Conservation (phyloP, 2,888 invertebrate species). For the Tipula unca region DNA sequence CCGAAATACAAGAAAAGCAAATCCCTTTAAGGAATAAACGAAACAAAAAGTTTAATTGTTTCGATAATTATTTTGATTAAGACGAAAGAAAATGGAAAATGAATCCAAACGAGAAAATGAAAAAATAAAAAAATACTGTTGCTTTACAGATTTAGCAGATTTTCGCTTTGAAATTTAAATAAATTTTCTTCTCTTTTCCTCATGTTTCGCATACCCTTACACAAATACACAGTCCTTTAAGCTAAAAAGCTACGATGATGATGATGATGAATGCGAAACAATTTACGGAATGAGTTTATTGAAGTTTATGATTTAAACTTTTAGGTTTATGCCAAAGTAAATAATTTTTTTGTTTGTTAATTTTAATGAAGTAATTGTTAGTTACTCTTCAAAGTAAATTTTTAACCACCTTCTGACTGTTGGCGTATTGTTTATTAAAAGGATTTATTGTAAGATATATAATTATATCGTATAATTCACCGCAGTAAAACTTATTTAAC, state of each 20-base stretch:
- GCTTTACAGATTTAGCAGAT: not conserved
- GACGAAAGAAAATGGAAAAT: not conserved
- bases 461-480: no score
- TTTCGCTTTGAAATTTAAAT: not conserved
- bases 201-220: not conserved
- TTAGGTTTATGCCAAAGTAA: not conserved
- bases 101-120: not conserved
- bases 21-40: not conserved
- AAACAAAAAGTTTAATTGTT: not conserved
- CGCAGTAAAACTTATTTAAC: no score
- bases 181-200: not conserved
- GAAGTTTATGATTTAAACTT: not conserved
- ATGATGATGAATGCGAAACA: no score
- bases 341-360: not conserved
- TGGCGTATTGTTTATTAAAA: not conserved
- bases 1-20: not conserved
- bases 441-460: not conserved
- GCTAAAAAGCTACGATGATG: not conserved
- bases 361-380: not conserved
- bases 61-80: not conserved
- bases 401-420: not conserved
- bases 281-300: not conserved
- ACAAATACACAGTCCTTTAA: not conserved
- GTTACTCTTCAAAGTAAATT: not conserved
- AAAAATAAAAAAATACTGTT: not conserved